Evolutionary conservation across 2,888 invertebrate genomes (phyloP).

Genomic region (Ichneumoninae sp.): DNA sequence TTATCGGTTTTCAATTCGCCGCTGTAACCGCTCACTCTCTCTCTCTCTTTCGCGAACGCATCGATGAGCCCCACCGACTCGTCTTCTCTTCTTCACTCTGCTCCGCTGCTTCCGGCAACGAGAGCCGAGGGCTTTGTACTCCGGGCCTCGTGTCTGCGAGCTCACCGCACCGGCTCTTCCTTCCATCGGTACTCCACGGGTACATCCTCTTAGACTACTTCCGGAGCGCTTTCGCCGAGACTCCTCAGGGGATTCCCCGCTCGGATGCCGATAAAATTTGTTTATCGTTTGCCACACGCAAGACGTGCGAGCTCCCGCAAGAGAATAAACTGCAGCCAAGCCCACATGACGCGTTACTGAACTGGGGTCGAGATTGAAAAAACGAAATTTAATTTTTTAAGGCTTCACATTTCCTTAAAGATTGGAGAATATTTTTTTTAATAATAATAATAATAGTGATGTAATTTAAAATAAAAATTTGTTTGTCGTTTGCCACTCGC

Average conservation of each 20-base stretch:
- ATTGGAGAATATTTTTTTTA: too few species aligned
- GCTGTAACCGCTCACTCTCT: conserved; percentile 30
- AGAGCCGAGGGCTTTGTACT: conserved; percentile 16
- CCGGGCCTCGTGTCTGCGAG: conserved; percentile 10
- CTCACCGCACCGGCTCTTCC: conserved; percentile 27
- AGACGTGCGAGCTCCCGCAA: not conserved
- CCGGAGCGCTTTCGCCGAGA: conserved; percentile 8
- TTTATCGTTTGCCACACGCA: not conserved
- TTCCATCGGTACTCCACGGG: conserved; percentile 17
- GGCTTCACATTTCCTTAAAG: too few species aligned
- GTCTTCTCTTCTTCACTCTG: conserved; percentile 5
- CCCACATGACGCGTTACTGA: too few species aligned
- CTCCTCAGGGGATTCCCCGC: not conserved
- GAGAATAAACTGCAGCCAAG: not conserved
- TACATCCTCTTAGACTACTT: conserved; percentile 41
- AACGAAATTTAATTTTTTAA: too few species aligned
- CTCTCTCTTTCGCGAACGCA: conserved; percentile 31
- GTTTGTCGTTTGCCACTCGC: not conserved
- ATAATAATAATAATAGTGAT: too few species aligned
- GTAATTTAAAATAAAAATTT: not conserved
- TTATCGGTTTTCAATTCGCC: conserved; percentile 74
- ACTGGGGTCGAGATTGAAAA: too few species aligned
- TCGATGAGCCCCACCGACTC: conserved; percentile 42
- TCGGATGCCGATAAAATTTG: conserved; percentile 10
- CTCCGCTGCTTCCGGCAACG: conserved; percentile 18